Evolutionary conservation across 2,888 invertebrate genomes (phyloP), one percentile per base, ranked within the genome.

Genomic region (Andrena bucephala): DNA sequence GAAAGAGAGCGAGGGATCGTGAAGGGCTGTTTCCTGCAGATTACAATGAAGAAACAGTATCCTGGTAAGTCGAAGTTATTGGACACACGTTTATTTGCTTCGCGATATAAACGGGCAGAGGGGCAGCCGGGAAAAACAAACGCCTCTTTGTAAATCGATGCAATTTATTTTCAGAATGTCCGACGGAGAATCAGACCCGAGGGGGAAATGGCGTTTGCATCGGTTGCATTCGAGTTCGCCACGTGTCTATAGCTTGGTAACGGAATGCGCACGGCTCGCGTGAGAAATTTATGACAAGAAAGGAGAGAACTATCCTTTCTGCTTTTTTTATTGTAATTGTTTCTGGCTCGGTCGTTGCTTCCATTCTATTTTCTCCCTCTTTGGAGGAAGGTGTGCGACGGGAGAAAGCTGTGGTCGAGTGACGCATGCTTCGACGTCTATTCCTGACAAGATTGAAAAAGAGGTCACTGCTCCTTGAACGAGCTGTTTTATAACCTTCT

Each of bases 121-220:
- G 29, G 13, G 20, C 16, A 42, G 36, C 33, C 24, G 10, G 8
- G 24, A 24, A 48, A 16, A 24, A 16, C 42, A 33, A 31, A 29
- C 29, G 60, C 33, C 50, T 42, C 52, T 54, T 77, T 67, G 24
- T 50, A 29, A 60, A 77, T 62, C 52, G 67, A 77, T 42, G 52
- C 16, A 29, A 73, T 73, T 31, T 54, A 50, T 77, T 77, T 74
- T 66, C 42, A 24, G 52, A 74, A 62, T 24, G 27, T 33, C 57
- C 50, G 50, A 71, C 48, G 57, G 8, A 16, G 20, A 31, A 33
- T 31, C 24, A 36, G 69, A 60, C 31, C 7, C 20, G 48, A 42
- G 29, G 13, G 59, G 16, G 8, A 10, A 27, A 24, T 57, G 2
- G 31, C 31, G 59, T 62, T 33, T 31, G 33, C 29, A 16, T 29